A percentile compares a stretch with the other conserved stretches of the same genome.
Evolutionary conservation across 2,888 invertebrate species (phyloP).

Genomic region (Cryptosula pallasiana): DNA sequence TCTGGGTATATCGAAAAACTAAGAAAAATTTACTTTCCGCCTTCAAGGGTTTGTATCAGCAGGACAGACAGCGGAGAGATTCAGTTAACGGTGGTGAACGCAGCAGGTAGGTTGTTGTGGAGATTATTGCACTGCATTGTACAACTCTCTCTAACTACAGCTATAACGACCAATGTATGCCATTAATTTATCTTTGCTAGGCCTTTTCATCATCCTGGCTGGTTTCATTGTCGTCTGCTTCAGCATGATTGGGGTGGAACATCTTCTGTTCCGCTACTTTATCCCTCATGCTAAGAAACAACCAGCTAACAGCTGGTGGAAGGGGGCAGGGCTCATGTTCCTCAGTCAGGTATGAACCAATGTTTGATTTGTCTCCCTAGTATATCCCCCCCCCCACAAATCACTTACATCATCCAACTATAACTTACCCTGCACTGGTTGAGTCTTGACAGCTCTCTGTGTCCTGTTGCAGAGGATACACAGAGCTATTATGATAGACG

Average conservation of each 20-base stretch:
- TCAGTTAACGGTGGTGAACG: background rate
- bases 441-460: too few relatives aligned
- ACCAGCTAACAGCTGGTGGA: background rate
- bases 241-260: background rate
- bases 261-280: background rate
- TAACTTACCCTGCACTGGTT: too few relatives aligned
- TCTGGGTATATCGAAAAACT: conserved; percentile 16
- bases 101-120: conserved; percentile 18
- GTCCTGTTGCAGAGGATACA: conserved; percentile 1
- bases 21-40: conserved; percentile 11
- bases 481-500: conserved; percentile 14
- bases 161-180: too few relatives aligned
- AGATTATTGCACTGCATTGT: too few relatives aligned
- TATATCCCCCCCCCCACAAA: too few relatives aligned
- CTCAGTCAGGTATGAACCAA: too few relatives aligned
- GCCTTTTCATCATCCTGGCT: background rate
- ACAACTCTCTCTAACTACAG: too few relatives aligned
- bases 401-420: too few relatives aligned
- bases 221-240: background rate
- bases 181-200: background rate
- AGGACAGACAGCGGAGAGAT: background rate
- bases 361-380: too few relatives aligned
- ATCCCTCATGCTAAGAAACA: conserved; percentile 6
- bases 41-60: background rate
- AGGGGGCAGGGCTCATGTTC: background rate